A percentile compares a stretch with the other conserved stretches of the same genome.
phyloP scores from a whole-genome alignment of 2,797 vertebrate species.

The Centropyge bicolor region DNA sequence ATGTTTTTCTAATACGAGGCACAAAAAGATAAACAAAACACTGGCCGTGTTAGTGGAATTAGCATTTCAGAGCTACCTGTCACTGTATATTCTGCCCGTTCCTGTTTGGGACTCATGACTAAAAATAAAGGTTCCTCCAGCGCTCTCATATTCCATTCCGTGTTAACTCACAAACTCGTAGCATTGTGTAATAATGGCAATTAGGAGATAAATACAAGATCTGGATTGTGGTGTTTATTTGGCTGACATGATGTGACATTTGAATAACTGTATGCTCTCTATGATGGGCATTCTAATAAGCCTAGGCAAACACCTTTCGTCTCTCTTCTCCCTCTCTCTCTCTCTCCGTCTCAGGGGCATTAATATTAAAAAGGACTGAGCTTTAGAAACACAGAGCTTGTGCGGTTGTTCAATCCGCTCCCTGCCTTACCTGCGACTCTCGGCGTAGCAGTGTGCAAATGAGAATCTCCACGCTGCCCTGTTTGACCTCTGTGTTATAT shows the following conservation, averaged over 20 bases:
- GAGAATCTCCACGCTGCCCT: constrained; percentile 77
- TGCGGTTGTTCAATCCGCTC: constrained; percentile 63
- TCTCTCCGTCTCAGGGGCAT: constrained; percentile 74
- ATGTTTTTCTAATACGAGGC: constrained; percentile 78
- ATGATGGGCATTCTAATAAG: constrained; percentile 84
- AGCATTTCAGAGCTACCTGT: constrained; percentile 64
- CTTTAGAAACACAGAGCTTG: constrained; percentile 70
- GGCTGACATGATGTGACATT: constrained; percentile 81
- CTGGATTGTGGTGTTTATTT: constrained; percentile 81
- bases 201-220: constrained; percentile 81
- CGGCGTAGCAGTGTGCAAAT: constrained; percentile 76
- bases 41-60: constrained; percentile 45
- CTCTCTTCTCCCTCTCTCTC: constrained; percentile 52
- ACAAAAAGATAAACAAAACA: constrained; percentile 80
- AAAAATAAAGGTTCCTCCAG: constrained; percentile 42
- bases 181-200: constrained; percentile 77
- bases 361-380: constrained; percentile 83
- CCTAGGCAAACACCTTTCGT: constrained; percentile 78
- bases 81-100: constrained; percentile 4
- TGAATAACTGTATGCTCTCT: constrained; percentile 81
- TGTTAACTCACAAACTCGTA: constrained; percentile 59
- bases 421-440: constrained; percentile 72
- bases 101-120: constrained; percentile 30
- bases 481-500: constrained; percentile 81
- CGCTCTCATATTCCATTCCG: constrained; percentile 33